phyloP scores from a whole-genome alignment of 2,797 vertebrate genomes.

The Fundulus diaphanus region DNA sequence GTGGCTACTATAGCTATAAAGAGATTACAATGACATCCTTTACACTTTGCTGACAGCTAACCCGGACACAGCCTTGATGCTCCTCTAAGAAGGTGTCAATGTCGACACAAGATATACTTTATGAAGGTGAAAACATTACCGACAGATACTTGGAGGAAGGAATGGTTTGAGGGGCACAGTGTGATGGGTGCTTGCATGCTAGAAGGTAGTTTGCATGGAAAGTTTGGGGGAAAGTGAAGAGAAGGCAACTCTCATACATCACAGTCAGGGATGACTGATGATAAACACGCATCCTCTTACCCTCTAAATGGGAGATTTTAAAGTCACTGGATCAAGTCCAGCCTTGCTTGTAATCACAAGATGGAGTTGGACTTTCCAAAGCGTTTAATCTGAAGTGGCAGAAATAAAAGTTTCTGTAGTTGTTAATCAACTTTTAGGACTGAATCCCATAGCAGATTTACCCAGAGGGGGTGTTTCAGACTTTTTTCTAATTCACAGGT shows the following conservation, averaged over 20 bases:
- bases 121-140: conserved; percentile 78
- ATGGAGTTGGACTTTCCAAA: conserved; percentile 74
- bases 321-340: conserved; percentile 83
- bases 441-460: not conserved
- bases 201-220: conserved; percentile 66
- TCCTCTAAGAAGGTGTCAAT: conserved; percentile 71
- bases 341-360: conserved; percentile 76
- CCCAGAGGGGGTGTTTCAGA: not conserved
- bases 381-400: conserved; percentile 72
- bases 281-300: conserved; percentile 90
- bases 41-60: conserved; percentile 73
- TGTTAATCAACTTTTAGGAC: not conserved
- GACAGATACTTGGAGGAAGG: conserved; percentile 51
- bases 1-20: conserved; percentile 63
- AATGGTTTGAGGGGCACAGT: conserved; percentile 69
- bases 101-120: conserved; percentile 66
- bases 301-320: conserved; percentile 78
- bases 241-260: conserved; percentile 80
- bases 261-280: conserved; percentile 85
- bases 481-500: not conserved
- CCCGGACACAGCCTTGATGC: conserved; percentile 80
- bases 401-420: conserved; percentile 24
- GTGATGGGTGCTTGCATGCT: conserved; percentile 73
- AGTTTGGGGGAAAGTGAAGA: conserved; percentile 52
- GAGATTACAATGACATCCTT: conserved; percentile 71